These are phyloP conservation scores for Pentalonia nigronervosa DNA, from an alignment of 1,140 invertebrate genomes.

Conservation along the genomic window DNA sequence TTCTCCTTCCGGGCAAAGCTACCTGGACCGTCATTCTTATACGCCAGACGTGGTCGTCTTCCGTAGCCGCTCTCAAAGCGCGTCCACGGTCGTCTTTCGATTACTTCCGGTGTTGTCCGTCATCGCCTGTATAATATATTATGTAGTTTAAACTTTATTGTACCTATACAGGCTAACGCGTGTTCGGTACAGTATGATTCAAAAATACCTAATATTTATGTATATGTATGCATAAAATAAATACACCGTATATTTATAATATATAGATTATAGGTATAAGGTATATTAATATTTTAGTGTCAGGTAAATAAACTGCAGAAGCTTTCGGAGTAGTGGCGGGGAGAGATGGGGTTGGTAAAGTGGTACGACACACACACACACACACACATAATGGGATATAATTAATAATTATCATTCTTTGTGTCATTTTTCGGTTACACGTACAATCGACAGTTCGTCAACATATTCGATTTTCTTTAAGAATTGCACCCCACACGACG, in stretches of 20 bases:
- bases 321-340: not conserved
- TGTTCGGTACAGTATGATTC: too few relatives aligned
- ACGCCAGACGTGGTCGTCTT: not conserved
- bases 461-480: not conserved
- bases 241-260: too few relatives aligned
- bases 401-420: not conserved
- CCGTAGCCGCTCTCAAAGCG: not conserved
- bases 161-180: too few relatives aligned
- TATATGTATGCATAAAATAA: too few relatives aligned
- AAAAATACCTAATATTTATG: too few relatives aligned
- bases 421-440: not conserved
- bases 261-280: too few relatives aligned
- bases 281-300: not conserved
- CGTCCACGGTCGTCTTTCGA: not conserved
- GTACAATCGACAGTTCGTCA: too few relatives aligned
- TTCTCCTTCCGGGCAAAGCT: constrained; percentile 29
- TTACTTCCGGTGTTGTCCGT: not conserved
- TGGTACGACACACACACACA: not conserved
- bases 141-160: not conserved
- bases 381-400: not conserved
- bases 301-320: not conserved
- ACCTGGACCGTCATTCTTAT: constrained; percentile 39
- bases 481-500: not conserved
- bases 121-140: not conserved
- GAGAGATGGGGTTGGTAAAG: not conserved